phyloP scores from a whole-genome alignment of 2,113 vertebrate species.

The Deroptyus accipitrinus region DNA sequence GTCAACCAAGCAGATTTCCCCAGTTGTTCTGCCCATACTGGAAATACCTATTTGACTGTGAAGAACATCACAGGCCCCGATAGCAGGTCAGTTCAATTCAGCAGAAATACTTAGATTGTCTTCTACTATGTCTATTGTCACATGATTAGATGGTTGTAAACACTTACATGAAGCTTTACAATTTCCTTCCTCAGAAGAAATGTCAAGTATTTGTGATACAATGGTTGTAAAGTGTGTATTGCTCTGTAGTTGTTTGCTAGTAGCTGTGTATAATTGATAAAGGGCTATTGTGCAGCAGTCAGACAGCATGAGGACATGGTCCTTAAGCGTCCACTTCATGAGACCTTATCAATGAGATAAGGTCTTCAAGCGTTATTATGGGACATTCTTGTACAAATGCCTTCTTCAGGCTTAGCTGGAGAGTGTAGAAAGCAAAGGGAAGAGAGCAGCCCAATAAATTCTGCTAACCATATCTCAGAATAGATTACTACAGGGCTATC shows the following conservation, averaged over 20 bases:
- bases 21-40: background rate
- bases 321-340: background rate
- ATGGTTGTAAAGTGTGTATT: background rate
- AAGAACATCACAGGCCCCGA: background rate
- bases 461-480: background rate
- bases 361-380: background rate
- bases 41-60: background rate
- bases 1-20: background rate
- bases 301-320: fast-evolving
- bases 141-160: background rate
- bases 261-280: background rate
- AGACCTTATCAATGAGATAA: background rate
- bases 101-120: background rate
- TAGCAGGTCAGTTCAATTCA: background rate
- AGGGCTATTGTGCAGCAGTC: background rate
- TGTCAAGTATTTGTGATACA: background rate
- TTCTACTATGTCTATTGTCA: background rate
- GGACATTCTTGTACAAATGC: background rate
- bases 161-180: background rate
- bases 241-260: background rate
- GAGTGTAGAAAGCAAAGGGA: background rate
- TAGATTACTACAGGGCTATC: background rate
- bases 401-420: background rate
- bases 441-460: background rate
- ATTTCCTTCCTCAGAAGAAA: background rate